These are phyloP conservation scores for Cuculus canorus DNA, from an alignment of 2,797 vertebrate genomes.

Conservation along the genomic window DNA sequence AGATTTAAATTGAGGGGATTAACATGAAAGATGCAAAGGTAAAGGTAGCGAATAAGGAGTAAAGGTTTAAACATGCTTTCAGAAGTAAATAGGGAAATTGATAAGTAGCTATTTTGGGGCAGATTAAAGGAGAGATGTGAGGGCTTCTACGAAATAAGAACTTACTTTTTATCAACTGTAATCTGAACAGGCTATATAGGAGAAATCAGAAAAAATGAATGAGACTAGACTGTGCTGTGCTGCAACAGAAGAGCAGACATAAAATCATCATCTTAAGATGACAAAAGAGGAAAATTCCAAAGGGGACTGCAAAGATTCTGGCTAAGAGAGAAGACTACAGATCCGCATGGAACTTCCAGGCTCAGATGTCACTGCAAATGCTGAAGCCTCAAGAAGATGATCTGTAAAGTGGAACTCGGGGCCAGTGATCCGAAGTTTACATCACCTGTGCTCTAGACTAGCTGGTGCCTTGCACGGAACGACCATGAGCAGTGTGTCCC, in stretches of 20 bases:
- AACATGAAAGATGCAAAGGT: not conserved
- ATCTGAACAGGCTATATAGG: slow-evolving; percentile 65
- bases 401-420: not conserved
- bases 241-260: not conserved
- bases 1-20: not conserved
- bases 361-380: not conserved
- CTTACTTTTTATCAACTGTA: slow-evolving; percentile 69
- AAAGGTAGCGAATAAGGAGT: slow-evolving; percentile 8
- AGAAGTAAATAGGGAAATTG: slow-evolving; percentile 8
- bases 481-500: not conserved
- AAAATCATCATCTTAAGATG: not conserved
- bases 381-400: not conserved
- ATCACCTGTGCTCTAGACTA: accelerated
- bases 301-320: not conserved
- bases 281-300: not conserved
- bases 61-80: slow-evolving; percentile 42
- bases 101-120: slow-evolving; percentile 7
- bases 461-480: not conserved
- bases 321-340: not conserved
- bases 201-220: slow-evolving; percentile 64
- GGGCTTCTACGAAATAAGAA: slow-evolving; percentile 36
- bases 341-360: not conserved
- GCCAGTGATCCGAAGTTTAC: not conserved
- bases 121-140: slow-evolving; percentile 32
- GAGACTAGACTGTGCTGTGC: slow-evolving; percentile 37